Percentiles rank a stretch among this genome's conserved stretches.
These are phyloP conservation scores for Peromyscus californicus DNA, from an alignment of 2,113 vertebrate genomes.

Conservation along the genomic window DNA sequence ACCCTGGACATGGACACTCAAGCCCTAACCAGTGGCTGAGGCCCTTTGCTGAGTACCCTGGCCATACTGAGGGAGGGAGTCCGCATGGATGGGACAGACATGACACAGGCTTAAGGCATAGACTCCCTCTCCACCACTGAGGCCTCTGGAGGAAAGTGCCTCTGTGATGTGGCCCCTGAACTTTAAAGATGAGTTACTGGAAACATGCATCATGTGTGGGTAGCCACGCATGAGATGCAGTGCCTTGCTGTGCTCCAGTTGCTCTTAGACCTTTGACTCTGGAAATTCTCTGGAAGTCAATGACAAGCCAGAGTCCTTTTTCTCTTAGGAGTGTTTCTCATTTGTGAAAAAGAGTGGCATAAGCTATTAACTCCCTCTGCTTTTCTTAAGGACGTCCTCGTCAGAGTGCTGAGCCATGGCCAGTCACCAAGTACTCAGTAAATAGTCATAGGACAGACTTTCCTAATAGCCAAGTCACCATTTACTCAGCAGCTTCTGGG, in stretches of 20 bases:
- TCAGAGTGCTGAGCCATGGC: not conserved
- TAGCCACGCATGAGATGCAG: not conserved
- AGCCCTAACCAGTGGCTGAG: not conserved
- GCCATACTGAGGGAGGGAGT: not conserved
- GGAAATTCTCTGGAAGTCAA: constrained; percentile 4
- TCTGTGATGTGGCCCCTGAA: not conserved
- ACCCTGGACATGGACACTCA: rapidly evolving
- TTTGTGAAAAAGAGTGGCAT: not conserved
- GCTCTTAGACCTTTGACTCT: not conserved
- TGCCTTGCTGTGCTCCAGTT: not conserved
- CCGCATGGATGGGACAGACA: not conserved
- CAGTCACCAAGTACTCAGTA: not conserved
- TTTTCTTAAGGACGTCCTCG: not conserved
- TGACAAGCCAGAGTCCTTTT: not conserved
- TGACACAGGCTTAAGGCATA: not conserved
- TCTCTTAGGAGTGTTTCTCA: not conserved
- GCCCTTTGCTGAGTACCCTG: not conserved
- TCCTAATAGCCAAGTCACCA: not conserved
- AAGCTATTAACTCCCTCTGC: not conserved
- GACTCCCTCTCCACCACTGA: not conserved
- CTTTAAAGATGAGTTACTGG: not conserved
- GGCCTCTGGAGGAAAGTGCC: not conserved
- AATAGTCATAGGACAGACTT: not conserved
- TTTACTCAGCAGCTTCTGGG: not conserved
- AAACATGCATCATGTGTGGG: not conserved